These are phyloP conservation scores for Charaxes varanes DNA, from an alignment of 1,140 invertebrate genomes.

Conservation along the genomic window DNA sequence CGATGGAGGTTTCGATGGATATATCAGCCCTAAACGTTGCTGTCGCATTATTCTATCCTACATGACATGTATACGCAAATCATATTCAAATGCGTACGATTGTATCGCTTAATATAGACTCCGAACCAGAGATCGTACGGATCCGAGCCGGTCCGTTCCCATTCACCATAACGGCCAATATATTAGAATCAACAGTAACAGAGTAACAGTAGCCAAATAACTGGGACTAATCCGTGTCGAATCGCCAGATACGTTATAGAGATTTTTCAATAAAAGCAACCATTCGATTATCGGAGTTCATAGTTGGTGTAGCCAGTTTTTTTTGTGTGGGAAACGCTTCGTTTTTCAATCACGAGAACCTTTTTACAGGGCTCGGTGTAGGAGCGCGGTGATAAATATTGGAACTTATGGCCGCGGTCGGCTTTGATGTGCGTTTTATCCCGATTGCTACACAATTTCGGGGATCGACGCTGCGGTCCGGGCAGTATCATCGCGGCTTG, in stretches of 20 bases:
- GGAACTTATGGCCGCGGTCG: slow-evolving; percentile 55
- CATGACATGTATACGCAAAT: slow-evolving; percentile 51
- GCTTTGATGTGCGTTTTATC: slow-evolving; percentile 54
- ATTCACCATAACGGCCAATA: slow-evolving; percentile 39
- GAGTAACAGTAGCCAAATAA: slow-evolving; percentile 59
- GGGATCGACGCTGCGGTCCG: slow-evolving; percentile 13
- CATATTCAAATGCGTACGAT: slow-evolving; percentile 36
- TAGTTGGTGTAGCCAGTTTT: slow-evolving; percentile 24
- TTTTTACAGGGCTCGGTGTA: slow-evolving; percentile 42
- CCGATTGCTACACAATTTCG: slow-evolving; percentile 40
- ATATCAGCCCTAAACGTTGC: slow-evolving; percentile 4
- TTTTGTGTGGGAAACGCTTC: slow-evolving; percentile 55
- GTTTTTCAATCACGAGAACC: slow-evolving; percentile 59
- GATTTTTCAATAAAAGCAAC: slow-evolving; percentile 55
- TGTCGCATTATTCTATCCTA: slow-evolving; percentile 21
- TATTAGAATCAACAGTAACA: slow-evolving; percentile 59
- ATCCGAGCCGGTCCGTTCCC: slow-evolving; percentile 5
- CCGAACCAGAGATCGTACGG: slow-evolving; percentile 20
- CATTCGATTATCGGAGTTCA: slow-evolving; percentile 40
- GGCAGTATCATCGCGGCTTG: too few relatives aligned
- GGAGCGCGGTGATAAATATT: slow-evolving; percentile 54
- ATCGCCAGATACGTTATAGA: slow-evolving; percentile 39
- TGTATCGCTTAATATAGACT: slow-evolving; percentile 40
- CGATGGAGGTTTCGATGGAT: slow-evolving; percentile 6
- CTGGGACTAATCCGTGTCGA: slow-evolving; percentile 53